phyloP scores from a whole-genome alignment of 35 echinoderm and acorn worm species.

The Ophiothrix spiculata region DNA sequence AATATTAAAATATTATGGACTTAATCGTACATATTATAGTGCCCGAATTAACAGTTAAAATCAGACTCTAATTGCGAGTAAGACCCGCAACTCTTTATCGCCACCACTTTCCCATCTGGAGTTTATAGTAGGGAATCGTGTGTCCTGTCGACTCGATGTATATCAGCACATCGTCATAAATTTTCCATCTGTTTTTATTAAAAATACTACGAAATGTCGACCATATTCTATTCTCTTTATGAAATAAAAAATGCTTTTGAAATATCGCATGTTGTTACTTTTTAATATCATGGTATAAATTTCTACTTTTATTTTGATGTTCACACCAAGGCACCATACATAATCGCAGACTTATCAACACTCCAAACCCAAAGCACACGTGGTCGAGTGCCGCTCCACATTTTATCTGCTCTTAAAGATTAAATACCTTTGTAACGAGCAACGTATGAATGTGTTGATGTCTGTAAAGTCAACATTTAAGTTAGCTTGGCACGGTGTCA shows the following conservation, averaged over 20 bases:
- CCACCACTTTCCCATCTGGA: not conserved
- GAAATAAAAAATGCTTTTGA: not conserved
- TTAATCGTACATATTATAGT: no score
- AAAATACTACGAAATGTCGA: not conserved
- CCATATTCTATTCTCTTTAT: not conserved
- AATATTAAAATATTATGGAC: no score
- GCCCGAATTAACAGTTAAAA: no score
- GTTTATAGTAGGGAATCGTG: no score
- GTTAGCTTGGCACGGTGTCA: not conserved
- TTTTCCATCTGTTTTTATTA: not conserved
- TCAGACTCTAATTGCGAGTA: no score
- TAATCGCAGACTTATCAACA: not conserved
- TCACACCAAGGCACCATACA: not conserved
- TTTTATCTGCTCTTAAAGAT: conserved; percentile 12
- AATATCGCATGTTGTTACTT: not conserved
- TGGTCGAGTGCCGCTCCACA: not conserved
- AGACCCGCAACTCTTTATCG: no score
- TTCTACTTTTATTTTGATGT: not conserved
- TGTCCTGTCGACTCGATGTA: not conserved
- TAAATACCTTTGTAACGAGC: conserved; percentile 13
- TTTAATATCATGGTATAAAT: not conserved
- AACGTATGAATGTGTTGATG: not conserved
- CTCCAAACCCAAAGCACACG: not conserved
- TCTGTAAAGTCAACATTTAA: not conserved
- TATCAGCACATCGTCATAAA: not conserved